phyloP scores from a whole-genome alignment of 2,113 vertebrate species.

The Regulus satrapa region DNA sequence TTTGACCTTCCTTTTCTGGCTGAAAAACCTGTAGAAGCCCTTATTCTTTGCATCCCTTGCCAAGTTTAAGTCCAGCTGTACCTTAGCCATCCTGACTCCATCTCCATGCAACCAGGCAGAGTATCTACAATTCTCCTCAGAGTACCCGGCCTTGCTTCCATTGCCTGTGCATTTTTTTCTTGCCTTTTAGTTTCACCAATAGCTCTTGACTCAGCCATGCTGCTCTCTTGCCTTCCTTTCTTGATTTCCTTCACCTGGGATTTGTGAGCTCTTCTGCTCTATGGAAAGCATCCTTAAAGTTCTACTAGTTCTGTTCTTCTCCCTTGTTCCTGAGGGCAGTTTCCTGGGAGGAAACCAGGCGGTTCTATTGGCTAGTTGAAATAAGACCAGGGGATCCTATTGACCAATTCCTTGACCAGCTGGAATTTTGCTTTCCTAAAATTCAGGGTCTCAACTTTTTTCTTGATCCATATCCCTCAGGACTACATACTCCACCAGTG shows the following conservation, averaged over 20 bases:
- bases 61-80: not conserved
- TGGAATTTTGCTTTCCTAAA: not conserved
- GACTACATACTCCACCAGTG: not conserved
- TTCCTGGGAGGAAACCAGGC: not conserved
- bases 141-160: not conserved
- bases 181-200: not conserved
- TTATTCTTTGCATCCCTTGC: not conserved
- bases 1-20: not conserved
- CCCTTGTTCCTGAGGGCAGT: not conserved
- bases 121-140: not conserved
- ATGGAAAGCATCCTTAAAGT: not conserved
- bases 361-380: not conserved
- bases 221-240: not conserved
- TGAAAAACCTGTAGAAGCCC: not conserved
- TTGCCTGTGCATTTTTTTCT: not conserved
- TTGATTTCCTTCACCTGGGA: not conserved
- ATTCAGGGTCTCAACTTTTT: not conserved
- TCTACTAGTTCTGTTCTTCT: not conserved
- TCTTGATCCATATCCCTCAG: not conserved
- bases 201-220: not conserved
- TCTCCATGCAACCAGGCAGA: not conserved
- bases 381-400: not conserved
- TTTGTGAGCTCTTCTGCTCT: not conserved
- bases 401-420: not conserved
- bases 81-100: not conserved